Conservation (phyloP, 2,113 vertebrate species). For the Phyllostomus discolor region DNA sequence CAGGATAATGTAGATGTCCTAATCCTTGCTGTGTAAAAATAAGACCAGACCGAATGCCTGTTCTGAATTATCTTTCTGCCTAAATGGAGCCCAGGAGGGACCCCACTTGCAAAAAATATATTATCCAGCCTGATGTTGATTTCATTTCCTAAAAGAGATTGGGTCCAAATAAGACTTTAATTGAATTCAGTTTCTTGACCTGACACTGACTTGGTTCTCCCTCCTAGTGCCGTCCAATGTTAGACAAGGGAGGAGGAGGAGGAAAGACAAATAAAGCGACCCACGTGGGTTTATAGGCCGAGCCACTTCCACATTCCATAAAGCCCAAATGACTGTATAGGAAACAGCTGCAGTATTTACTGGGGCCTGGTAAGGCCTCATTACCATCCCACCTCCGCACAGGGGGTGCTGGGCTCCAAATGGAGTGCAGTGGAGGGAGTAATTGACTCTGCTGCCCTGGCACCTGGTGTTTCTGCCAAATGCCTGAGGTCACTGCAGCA, state of each 20-base stretch:
- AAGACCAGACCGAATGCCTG: constrained; percentile 50
- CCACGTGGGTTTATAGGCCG: constrained; percentile 50
- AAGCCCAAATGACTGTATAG: constrained; percentile 47
- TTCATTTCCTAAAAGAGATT: constrained; percentile 69
- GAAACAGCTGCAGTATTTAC: constrained; percentile 50
- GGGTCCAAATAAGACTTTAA: constrained; percentile 64
- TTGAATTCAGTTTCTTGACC: constrained; percentile 60
- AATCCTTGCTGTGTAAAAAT: background rate
- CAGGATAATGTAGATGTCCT: background rate
- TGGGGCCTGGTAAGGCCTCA: constrained; percentile 13
- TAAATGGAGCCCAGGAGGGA: constrained; percentile 52
- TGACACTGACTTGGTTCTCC: constrained; percentile 6
- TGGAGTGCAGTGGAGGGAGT: constrained; percentile 31
- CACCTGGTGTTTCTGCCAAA: constrained; percentile 47
- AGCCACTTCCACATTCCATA: constrained; percentile 57
- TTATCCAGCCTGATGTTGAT: constrained; percentile 56
- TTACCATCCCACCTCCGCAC: constrained; percentile 6
- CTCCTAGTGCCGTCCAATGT: constrained; percentile 11
- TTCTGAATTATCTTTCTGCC: constrained; percentile 67
- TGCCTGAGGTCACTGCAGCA: background rate
- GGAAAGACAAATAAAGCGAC: background rate
- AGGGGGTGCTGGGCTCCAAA: background rate
- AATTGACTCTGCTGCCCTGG: constrained; percentile 11
- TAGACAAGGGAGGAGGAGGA: constrained; percentile 32
- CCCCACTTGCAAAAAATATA: constrained; percentile 59